Evolutionary conservation across 2,888 invertebrate genomes (phyloP).

Genomic region (Boloria selene): DNA sequence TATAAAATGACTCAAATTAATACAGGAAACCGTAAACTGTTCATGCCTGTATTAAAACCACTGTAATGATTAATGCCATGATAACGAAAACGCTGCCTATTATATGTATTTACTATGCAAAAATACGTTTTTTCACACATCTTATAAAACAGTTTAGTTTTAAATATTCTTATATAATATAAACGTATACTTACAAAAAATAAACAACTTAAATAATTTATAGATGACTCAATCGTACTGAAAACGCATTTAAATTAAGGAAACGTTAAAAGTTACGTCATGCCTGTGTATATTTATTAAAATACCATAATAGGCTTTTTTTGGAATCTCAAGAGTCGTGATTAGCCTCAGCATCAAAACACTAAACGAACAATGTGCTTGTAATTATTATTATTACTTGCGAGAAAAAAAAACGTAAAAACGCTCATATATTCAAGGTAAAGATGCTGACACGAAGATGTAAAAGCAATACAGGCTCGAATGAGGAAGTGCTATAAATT

Average conservation of each 20-base stretch:
- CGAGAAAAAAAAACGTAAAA: slow-evolving; percentile 65
- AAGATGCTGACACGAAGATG: slow-evolving; percentile 71
- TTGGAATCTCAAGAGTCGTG: slow-evolving; percentile 66
- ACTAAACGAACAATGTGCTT: slow-evolving; percentile 71
- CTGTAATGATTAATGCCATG: too few relatives aligned
- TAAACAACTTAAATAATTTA: slow-evolving; percentile 27
- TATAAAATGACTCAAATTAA: too few relatives aligned
- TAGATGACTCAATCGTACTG: slow-evolving; percentile 43
- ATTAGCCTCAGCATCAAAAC: slow-evolving; percentile 68
- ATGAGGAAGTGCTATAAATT: slow-evolving; percentile 69
- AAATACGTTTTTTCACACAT: too few relatives aligned
- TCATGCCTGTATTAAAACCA: too few relatives aligned
- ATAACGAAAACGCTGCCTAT: too few relatives aligned
- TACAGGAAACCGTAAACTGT: too few relatives aligned
- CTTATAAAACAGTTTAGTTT: too few relatives aligned
- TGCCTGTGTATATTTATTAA: slow-evolving; percentile 50
- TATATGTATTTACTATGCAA: too few relatives aligned
- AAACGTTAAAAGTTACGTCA: slow-evolving; percentile 64
- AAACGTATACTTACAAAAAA: slow-evolving; percentile 2
- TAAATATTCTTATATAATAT: slow-evolving; percentile 9
- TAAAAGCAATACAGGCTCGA: slow-evolving; percentile 67
- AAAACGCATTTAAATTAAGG: slow-evolving; percentile 52
- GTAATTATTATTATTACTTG: slow-evolving; percentile 72
- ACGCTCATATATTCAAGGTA: slow-evolving; percentile 71
- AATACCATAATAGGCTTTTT: slow-evolving; percentile 56